Percentiles rank a stretch among this genome's conserved stretches.
Evolutionary conservation across 2,113 vertebrate genomes (phyloP).

Genomic region (Brachypteracias leptosomus): DNA sequence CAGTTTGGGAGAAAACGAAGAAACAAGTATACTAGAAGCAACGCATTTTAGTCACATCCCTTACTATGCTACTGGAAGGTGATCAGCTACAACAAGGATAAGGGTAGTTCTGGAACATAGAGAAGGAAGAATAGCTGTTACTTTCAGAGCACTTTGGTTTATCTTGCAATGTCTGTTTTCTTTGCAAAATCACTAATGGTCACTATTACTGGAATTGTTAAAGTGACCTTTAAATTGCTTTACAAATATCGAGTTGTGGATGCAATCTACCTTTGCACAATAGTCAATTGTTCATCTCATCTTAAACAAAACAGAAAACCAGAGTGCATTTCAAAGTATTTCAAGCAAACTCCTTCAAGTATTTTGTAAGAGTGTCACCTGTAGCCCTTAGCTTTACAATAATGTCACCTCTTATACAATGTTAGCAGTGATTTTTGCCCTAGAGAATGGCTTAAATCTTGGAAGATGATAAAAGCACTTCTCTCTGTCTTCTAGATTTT

Average conservation of each 20-base stretch:
- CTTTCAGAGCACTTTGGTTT: slow-evolving; percentile 20
- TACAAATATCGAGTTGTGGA: slow-evolving; percentile 1
- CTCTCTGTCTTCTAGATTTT: background rate
- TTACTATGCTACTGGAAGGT: background rate
- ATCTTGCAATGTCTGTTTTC: slow-evolving; percentile 23
- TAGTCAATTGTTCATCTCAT: background rate
- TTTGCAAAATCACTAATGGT: slow-evolving; percentile 49
- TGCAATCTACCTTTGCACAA: slow-evolving; percentile 25
- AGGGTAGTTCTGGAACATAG: background rate
- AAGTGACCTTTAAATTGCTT: slow-evolving; percentile 54
- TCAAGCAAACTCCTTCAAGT: background rate
- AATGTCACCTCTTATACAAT: background rate
- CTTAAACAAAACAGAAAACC: background rate
- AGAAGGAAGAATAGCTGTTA: background rate
- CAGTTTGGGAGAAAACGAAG: background rate
- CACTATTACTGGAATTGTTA: slow-evolving; percentile 15
- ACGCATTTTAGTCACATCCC: background rate
- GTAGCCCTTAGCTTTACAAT: background rate
- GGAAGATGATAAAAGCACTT: background rate
- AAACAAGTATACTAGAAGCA: background rate
- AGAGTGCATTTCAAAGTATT: slow-evolving; percentile 14
- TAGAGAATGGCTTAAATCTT: background rate
- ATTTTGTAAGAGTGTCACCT: background rate
- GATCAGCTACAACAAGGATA: background rate
- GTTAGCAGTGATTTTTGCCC: background rate